Conservation (phyloP, 2,797 vertebrate genomes). For the Chanos chanos region DNA sequence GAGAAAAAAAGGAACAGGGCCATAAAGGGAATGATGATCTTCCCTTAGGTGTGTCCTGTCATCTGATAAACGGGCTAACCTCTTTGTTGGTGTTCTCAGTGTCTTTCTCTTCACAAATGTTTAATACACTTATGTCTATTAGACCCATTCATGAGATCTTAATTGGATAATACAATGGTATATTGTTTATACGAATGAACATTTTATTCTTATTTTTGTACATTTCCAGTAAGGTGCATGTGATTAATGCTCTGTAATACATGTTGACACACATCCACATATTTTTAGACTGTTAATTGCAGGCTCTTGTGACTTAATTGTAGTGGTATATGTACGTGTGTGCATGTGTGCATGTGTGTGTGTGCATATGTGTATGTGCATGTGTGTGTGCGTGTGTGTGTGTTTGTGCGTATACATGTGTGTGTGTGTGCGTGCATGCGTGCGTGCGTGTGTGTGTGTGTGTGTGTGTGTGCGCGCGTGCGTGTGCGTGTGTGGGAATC, state of each 20-base stretch:
- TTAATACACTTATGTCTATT: too few species aligned
- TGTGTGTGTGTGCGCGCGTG: slow-evolving; percentile 11
- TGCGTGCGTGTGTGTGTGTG: neutral
- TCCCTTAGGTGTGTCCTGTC: neutral
- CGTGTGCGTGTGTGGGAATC: slow-evolving; percentile 8
- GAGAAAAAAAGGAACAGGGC: neutral
- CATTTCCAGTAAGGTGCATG: neutral
- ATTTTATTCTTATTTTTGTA: slow-evolving; percentile 1
- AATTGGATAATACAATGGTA: too few species aligned
- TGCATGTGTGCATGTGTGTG: neutral
- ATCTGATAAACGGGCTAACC: too few species aligned
- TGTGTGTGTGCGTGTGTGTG: slow-evolving; percentile 7
- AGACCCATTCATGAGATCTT: too few species aligned
- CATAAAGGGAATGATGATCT: slow-evolving; percentile 12
- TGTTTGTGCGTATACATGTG: slow-evolving; percentile 19
- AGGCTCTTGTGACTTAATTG: too few species aligned
- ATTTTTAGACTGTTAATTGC: too few species aligned
- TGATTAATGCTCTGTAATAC: neutral
- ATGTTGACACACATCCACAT: too few species aligned
- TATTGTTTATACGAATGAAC: neutral
- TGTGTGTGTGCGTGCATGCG: neutral
- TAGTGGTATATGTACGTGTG: slow-evolving; percentile 3
- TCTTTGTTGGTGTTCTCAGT: too few species aligned
- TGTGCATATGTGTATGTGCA: neutral
- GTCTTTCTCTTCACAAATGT: too few species aligned